These are phyloP conservation scores for Drosophila quinaria DNA, from an alignment of 2,888 invertebrate genomes.

Conservation along the genomic window DNA sequence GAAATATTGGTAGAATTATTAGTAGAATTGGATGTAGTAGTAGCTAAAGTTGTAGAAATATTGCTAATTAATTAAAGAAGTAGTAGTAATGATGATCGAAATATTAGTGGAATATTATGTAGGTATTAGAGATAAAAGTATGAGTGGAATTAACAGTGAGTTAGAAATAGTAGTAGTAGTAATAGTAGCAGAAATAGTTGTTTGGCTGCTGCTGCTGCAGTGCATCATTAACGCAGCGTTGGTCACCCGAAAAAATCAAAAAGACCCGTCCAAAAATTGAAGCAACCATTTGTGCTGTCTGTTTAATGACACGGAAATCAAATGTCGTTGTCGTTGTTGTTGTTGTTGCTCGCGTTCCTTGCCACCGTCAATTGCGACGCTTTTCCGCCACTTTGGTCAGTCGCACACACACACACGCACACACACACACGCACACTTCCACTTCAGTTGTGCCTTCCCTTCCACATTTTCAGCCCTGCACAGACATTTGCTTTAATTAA, in stretches of 20 bases:
- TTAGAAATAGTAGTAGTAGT: no score
- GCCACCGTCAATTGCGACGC: conserved; percentile 64
- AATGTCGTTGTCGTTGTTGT: conserved; percentile 40
- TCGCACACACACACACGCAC: background rate
- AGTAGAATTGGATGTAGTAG: no score
- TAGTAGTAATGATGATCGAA: no score
- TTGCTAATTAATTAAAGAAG: no score
- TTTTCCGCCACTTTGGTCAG: conserved; percentile 65
- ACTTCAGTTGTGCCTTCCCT: background rate
- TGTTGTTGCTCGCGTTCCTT: conserved; percentile 8
- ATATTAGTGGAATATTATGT: no score
- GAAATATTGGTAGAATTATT: no score
- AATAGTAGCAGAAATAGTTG: conserved; percentile 1
- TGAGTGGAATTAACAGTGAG: no score
- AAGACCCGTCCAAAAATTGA: conserved; percentile 6
- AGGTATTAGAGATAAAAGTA: no score
- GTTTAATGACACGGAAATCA: conserved; percentile 77
- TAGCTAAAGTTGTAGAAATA: no score
- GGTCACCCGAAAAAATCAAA: conserved; percentile 20
- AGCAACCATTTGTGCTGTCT: conserved; percentile 39
- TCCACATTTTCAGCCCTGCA: conserved; percentile 19
- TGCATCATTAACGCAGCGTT: conserved; percentile 31
- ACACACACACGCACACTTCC: background rate
- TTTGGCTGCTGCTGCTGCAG: background rate
- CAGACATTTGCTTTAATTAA: conserved; percentile 77